Conservation (phyloP, 2,797 vertebrate genomes). For the Austrolebias charrua region DNA sequence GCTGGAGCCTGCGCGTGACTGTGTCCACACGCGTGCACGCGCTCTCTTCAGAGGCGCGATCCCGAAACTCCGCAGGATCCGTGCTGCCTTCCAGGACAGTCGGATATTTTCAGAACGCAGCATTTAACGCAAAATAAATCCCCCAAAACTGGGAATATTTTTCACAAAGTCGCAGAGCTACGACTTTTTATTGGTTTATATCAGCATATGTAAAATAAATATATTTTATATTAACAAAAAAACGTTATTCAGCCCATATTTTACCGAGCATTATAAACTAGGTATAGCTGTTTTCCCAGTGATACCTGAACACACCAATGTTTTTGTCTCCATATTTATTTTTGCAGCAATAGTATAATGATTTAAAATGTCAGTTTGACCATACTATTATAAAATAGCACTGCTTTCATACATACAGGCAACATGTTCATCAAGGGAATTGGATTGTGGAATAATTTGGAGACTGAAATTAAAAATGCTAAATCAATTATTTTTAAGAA, state of each 20-base stretch:
- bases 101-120: rapidly evolving
- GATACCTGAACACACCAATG: conserved; percentile 33
- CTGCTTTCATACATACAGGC: no score
- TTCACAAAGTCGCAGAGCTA: background rate
- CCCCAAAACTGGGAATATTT: background rate
- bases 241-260: no score
- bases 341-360: conserved; percentile 35
- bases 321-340: conserved; percentile 14
- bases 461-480: no score
- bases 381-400: background rate
- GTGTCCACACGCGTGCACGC: conserved; percentile 58
- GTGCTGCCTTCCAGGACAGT: conserved; percentile 58
- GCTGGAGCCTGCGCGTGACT: conserved; percentile 36
- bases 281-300: background rate
- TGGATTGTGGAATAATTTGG: no score
- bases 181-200: background rate
- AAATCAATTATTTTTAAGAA: no score
- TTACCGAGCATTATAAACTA: no score
- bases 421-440: background rate
- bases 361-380: background rate
- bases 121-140: background rate
- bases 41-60: conserved; percentile 64
- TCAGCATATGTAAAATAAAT: background rate
- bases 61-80: conserved; percentile 75
- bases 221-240: background rate